A percentile compares a stretch with the other conserved stretches of the same genome.
Conservation (phyloP, 30 jellyfish, hydroid and myxozoan genomes). For the Hydractinia echinata region DNA sequence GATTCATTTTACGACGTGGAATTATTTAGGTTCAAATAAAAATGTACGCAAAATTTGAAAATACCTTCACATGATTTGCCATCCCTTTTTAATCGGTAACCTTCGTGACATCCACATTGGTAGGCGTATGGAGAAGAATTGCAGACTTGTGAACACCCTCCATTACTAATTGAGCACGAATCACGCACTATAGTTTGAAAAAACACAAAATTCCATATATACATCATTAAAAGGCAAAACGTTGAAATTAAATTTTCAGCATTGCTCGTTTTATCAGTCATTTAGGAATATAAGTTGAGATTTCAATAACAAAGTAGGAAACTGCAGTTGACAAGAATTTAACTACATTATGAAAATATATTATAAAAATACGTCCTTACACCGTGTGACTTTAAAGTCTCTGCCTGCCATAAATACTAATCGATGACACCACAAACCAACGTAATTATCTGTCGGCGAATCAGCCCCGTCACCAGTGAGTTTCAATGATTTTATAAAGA, state of each 20-base stretch:
- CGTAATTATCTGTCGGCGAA: slow-evolving; percentile 69
- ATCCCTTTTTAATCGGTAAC: slow-evolving; percentile 56
- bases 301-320: no score
- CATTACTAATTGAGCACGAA: slow-evolving; percentile 56
- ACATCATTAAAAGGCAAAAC: background rate
- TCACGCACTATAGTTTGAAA: slow-evolving; percentile 40
- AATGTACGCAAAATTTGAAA: background rate
- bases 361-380: slow-evolving; percentile 28
- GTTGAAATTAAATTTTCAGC: background rate
- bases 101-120: slow-evolving; percentile 63
- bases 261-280: background rate
- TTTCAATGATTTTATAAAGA: slow-evolving; percentile 45
- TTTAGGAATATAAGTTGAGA: background rate
- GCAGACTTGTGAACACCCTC: slow-evolving; percentile 82
- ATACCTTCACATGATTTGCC: slow-evolving; percentile 63
- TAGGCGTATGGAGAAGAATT: slow-evolving; percentile 62
- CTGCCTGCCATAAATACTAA: slow-evolving; percentile 44
- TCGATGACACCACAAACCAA: slow-evolving; percentile 89
- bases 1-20: no score
- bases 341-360: no score
- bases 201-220: background rate
- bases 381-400: slow-evolving; percentile 48
- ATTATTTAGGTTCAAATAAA: background rate
- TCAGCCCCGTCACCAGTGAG: slow-evolving; percentile 71
- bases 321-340: no score